phyloP scores from a whole-genome alignment of 2,797 vertebrate species.

The Chaetophractus vellerosus region DNA sequence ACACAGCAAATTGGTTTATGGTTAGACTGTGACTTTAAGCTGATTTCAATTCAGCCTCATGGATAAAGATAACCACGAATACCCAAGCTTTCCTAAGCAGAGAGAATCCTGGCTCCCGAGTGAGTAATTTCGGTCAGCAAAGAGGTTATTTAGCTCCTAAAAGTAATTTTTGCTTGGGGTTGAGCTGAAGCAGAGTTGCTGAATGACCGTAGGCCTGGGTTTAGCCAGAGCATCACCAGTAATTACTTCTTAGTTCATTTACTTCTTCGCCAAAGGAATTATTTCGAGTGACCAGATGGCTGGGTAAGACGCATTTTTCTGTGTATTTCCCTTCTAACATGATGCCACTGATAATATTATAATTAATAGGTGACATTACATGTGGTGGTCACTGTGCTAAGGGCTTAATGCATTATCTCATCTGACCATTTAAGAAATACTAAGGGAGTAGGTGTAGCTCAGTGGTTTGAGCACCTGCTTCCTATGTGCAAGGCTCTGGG shows the following conservation, averaged over 20 bases:
- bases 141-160: slow-evolving; percentile 82
- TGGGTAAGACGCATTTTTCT: slow-evolving; percentile 75
- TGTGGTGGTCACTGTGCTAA: background rate
- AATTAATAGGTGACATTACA: slow-evolving; percentile 75
- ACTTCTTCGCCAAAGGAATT: slow-evolving; percentile 71
- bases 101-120: slow-evolving; percentile 71
- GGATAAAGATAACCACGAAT: slow-evolving; percentile 60
- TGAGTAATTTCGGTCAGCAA: slow-evolving; percentile 77
- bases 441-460: no score
- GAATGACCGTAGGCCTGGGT: slow-evolving; percentile 52
- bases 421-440: slow-evolving; percentile 53
- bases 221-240: slow-evolving; percentile 35
- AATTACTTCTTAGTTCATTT: slow-evolving; percentile 76
- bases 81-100: slow-evolving; percentile 53
- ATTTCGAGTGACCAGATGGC: slow-evolving; percentile 70
- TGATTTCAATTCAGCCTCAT: slow-evolving; percentile 51
- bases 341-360: slow-evolving; percentile 40
- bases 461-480: no score
- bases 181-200: slow-evolving; percentile 49
- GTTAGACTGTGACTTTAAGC: slow-evolving; percentile 74
- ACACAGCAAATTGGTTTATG: slow-evolving; percentile 79
- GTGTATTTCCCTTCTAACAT: slow-evolving; percentile 55
- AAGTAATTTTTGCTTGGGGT: slow-evolving; percentile 76
- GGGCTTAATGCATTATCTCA: background rate
- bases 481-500: no score